Base-by-base conservation (phyloP, 2,888 invertebrate genomes). In the Monoplex corrugatus region DNA sequence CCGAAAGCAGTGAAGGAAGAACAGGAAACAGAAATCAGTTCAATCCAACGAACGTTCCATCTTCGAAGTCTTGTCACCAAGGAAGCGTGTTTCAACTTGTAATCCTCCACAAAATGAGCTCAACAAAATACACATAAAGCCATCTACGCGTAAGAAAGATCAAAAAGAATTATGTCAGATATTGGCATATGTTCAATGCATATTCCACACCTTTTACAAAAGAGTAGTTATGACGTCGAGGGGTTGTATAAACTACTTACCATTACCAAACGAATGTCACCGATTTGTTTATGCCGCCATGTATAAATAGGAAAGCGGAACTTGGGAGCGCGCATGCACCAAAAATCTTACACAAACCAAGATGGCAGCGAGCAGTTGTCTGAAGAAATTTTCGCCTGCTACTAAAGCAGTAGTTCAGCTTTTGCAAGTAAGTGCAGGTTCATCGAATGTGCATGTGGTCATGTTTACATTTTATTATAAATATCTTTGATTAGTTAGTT, bases 371-470 rank as follows among this genome's bases (percentile, higher is more conserved):
- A 88, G 91, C 23, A 93, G 89, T 87, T 89, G 91, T 40, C 88
- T 94, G 5, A 89, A 88, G 32, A 94, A 93, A 84, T 87, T 93
- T 89, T 91, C 93, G 89, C 92, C 92, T 75, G 93, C 92, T 23
- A 91, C 92, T 40, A 93, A 91, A 86, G 93, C 93, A 38, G 89
- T 94, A n/a, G 57, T 93, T 43, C 92, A 93, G 85, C 88, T 94
- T 45, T 90, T 92, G 72, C 94, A 94, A 93, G 94, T 94, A 92
- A 80, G 80, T 68, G n/a, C 0, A 6, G 6, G 10, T 50, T 23
- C 40, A 40, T 40, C 23, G 23, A 28, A 44, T 75, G n/a, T n/a
- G n/a, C n/a, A n/a, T n/a, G n/a, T n/a, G n/a, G n/a, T n/a, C n/a
- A n/a, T n/a, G n/a, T n/a, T n/a, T n/a, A n/a, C n/a, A n/a, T n/a